Conservation (phyloP, 2,113 vertebrate species). For the Madoqua kirkii region DNA sequence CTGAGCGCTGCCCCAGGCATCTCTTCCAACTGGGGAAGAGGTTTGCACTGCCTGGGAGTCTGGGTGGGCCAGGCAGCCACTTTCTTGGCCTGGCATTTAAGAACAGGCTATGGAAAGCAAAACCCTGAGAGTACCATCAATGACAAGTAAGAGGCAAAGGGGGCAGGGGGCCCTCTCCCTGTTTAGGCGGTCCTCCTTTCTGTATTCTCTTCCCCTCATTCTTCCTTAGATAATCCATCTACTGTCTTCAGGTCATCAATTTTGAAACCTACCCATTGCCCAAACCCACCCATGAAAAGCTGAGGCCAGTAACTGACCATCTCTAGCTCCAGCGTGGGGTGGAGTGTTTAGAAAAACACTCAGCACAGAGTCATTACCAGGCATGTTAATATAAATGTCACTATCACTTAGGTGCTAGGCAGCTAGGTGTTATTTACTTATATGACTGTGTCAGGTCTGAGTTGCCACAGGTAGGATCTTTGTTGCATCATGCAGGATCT, state of each 20-base stretch:
- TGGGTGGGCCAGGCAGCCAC: background rate
- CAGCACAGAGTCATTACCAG: background rate
- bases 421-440: background rate
- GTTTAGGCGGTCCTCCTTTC: background rate
- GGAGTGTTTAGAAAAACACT: background rate
- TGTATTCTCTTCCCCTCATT: background rate
- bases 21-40: background rate
- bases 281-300: background rate
- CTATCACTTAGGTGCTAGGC: background rate
- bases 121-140: background rate
- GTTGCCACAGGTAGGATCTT: background rate
- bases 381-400: background rate
- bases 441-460: background rate
- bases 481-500: background rate
- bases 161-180: background rate
- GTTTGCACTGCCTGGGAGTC: background rate
- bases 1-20: too few relatives aligned
- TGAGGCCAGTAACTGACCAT: background rate
- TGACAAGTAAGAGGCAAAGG: background rate
- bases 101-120: background rate
- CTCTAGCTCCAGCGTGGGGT: background rate
- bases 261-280: background rate
- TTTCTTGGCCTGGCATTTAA: background rate
- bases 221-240: background rate
- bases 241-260: background rate